phyloP scores from a whole-genome alignment of 2,888 invertebrate species.

The Clanis bilineata region DNA sequence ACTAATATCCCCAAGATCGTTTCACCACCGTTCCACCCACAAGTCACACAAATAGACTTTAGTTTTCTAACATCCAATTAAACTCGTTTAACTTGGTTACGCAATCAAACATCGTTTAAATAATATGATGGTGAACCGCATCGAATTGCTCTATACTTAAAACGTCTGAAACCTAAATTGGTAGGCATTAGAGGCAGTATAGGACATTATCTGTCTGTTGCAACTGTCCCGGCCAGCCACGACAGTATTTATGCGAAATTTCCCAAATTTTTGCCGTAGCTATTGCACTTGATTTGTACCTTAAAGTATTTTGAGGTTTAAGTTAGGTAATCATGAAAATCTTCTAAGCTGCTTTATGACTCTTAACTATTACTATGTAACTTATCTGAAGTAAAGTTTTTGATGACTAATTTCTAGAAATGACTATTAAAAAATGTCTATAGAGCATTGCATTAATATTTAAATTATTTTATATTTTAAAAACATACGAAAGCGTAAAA shows the following conservation, averaged over 20 bases:
- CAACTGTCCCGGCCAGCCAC: neutral
- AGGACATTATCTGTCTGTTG: conserved; percentile 1
- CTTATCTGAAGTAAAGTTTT: too few relatives aligned
- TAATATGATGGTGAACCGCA: conserved; percentile 14
- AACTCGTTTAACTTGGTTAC: neutral
- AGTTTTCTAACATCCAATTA: conserved; percentile 8
- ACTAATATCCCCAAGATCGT: neutral
- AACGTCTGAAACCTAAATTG: conserved; percentile 17
- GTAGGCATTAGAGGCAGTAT: conserved; percentile 16
- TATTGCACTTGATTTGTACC: neutral
- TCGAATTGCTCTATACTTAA: conserved; percentile 3
- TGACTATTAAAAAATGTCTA: too few relatives aligned
- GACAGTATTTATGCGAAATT: neutral
- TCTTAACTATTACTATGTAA: too few relatives aligned
- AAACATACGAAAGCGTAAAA: neutral
- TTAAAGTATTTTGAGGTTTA: neutral
- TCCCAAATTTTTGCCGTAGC: neutral
- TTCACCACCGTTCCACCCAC: conserved; percentile 1
- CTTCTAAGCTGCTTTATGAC: too few relatives aligned
- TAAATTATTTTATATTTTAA: too few relatives aligned
- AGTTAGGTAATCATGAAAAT: neutral
- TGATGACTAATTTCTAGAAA: too few relatives aligned
- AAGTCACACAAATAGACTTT: conserved; percentile 11
- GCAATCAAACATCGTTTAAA: conserved; percentile 13
- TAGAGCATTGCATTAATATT: too few relatives aligned